A percentile compares a stretch with the other conserved stretches of the same genome.
These are phyloP conservation scores for Onychostruthus taczanowskii DNA, from an alignment of 2,113 vertebrate genomes.

Conservation along the genomic window DNA sequence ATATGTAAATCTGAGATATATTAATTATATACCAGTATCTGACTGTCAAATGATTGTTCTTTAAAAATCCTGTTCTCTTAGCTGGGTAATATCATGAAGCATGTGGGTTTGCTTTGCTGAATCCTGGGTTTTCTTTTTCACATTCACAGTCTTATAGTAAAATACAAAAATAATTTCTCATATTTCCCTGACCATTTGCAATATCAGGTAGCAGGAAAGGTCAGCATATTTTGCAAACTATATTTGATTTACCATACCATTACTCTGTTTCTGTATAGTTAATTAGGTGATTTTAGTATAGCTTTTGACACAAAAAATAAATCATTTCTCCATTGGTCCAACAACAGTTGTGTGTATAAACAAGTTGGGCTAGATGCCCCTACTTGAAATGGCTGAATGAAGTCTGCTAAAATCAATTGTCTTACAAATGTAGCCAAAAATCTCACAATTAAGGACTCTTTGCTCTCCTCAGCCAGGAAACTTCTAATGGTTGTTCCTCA, in stretches of 20 bases:
- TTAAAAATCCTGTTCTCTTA: not conserved
- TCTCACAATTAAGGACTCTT: not conserved
- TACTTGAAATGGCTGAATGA: not conserved
- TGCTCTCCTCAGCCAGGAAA: not conserved
- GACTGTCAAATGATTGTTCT: not conserved
- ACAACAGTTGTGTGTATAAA: not conserved
- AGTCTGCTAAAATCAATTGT: not conserved
- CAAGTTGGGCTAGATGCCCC: not conserved
- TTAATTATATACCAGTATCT: not conserved
- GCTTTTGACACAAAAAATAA: not conserved
- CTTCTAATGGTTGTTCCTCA: not conserved
- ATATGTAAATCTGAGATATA: not conserved
- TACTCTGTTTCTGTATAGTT: not conserved
- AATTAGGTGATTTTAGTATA: not conserved
- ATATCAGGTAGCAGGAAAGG: not conserved
- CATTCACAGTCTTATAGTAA: not conserved
- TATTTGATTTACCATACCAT: not conserved
- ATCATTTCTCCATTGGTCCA: not conserved
- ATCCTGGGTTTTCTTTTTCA: not conserved
- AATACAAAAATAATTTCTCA: not conserved
- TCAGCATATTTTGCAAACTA: not conserved
- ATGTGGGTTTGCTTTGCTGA: not conserved
- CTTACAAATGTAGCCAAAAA: not conserved
- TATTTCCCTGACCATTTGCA: not conserved
- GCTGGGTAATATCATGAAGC: not conserved